phyloP scores from a whole-genome alignment of 2,888 invertebrate species.

The Acleris holmiana region DNA sequence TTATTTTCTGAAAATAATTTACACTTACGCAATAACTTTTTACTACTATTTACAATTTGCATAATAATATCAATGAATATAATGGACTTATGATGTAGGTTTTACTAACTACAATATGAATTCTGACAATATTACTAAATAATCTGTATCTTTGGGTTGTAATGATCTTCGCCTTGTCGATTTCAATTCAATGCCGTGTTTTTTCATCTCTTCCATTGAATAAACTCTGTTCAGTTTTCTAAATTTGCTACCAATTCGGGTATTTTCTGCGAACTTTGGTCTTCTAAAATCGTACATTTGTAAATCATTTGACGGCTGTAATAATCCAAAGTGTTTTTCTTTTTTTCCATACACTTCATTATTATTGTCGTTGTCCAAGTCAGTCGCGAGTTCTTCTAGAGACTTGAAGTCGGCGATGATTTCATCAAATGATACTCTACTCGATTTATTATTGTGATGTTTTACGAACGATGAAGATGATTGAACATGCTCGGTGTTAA shows the following conservation, averaged over 20 bases:
- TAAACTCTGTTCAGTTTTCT: conserved; percentile 61
- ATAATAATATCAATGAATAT: background rate
- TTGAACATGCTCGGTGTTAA: conserved; percentile 54
- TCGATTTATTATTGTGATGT: conserved; percentile 40
- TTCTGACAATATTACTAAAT: conserved; percentile 65
- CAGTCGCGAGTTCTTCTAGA: conserved; percentile 53
- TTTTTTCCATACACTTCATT: conserved; percentile 31
- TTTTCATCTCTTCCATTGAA: conserved; percentile 61
- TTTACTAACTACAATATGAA: conserved; percentile 44
- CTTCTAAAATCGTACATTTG: conserved; percentile 68
- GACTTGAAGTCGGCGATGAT: conserved; percentile 66
- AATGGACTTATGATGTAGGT: background rate
- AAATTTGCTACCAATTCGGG: conserved; percentile 47
- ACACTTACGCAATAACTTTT: background rate
- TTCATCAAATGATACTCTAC: conserved; percentile 53
- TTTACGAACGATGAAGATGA: conserved; percentile 47
- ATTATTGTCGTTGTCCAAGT: conserved; percentile 44
- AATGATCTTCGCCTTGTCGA: conserved; percentile 43
- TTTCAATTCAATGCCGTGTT: conserved; percentile 57
- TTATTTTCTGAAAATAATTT: background rate
- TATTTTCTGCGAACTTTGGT: conserved; percentile 58
- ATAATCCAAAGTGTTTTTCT: conserved; percentile 34
- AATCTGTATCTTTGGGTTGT: conserved; percentile 51
- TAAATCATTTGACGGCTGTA: conserved; percentile 45
- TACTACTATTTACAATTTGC: background rate